A percentile compares a stretch with the other conserved stretches of the same genome.
Evolutionary conservation across 2,113 vertebrate genomes (phyloP).

Genomic region (Trogon melanurus): DNA sequence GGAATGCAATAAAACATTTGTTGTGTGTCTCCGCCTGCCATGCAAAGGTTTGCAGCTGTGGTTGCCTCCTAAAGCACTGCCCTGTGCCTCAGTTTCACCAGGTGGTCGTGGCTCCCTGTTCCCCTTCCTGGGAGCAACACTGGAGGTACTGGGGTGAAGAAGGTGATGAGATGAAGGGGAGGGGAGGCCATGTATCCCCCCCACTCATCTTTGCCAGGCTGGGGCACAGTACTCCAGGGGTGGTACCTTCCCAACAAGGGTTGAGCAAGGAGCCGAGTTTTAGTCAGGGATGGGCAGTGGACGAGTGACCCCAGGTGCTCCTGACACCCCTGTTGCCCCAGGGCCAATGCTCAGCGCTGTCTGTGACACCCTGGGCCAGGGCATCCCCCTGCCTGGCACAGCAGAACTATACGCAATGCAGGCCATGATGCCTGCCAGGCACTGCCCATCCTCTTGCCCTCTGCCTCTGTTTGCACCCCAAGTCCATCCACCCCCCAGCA

Average conservation of each 20-base stretch:
- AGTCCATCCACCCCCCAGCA: background rate
- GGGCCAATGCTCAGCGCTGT: background rate
- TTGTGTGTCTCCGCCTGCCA: rapidly evolving
- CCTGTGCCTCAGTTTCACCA: background rate
- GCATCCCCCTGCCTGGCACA: background rate
- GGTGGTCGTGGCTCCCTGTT: background rate
- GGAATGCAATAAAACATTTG: conserved; percentile 15
- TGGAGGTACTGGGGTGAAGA: background rate
- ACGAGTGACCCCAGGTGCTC: rapidly evolving
- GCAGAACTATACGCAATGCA: rapidly evolving
- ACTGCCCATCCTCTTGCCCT: background rate
- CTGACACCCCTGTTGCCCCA: rapidly evolving
- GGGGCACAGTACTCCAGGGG: background rate
- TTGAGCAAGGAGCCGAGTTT: background rate
- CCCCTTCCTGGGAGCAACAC: background rate
- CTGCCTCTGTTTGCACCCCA: background rate
- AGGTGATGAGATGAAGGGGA: background rate
- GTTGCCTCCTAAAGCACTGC: background rate
- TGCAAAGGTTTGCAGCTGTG: rapidly evolving
- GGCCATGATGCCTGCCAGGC: background rate
- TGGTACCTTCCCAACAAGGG: background rate
- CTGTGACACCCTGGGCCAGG: background rate
- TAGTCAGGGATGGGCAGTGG: rapidly evolving
- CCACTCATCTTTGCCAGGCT: background rate
- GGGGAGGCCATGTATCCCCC: background rate